A percentile compares a stretch with the other conserved stretches of the same genome.
Evolutionary conservation across 1,140 invertebrate species (phyloP).

Genomic region (Bombus polaris): DNA sequence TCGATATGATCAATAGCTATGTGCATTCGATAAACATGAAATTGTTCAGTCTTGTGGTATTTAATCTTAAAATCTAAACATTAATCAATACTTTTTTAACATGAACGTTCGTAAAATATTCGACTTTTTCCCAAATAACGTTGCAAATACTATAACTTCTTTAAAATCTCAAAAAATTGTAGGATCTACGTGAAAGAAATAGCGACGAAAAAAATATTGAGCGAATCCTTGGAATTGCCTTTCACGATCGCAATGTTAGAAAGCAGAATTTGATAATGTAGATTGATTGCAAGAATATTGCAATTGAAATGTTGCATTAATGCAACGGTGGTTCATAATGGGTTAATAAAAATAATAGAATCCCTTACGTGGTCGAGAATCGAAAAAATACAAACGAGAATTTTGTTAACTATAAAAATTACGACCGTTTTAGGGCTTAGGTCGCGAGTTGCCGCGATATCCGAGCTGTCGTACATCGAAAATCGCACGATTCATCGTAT

Average conservation of each 20-base stretch:
- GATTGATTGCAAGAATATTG: no score
- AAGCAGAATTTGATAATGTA: no score
- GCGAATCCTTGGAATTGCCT: not conserved
- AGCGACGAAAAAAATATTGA: not conserved
- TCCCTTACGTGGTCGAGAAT: no score
- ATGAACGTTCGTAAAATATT: no score
- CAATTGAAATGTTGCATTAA: no score
- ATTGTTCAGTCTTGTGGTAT: no score
- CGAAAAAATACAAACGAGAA: not conserved
- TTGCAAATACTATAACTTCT: not conserved
- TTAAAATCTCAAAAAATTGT: not conserved
- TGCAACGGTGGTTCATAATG: no score
- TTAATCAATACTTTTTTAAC: no score
- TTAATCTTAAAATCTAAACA: no score
- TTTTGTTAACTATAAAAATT: not conserved
- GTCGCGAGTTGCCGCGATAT: not conserved
- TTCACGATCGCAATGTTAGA: no score
- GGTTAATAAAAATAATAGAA: no score
- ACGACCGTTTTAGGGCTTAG: not conserved
- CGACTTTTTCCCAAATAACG: no score
- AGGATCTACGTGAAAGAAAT: not conserved
- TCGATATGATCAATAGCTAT: slow-evolving; percentile 48
- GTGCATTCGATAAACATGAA: not conserved
- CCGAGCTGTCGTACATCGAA: not conserved
- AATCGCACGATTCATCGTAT: slow-evolving; percentile 39